Evolutionary conservation across 1,140 invertebrate genomes (phyloP).

Genomic region (Scaptomyza hsui): DNA sequence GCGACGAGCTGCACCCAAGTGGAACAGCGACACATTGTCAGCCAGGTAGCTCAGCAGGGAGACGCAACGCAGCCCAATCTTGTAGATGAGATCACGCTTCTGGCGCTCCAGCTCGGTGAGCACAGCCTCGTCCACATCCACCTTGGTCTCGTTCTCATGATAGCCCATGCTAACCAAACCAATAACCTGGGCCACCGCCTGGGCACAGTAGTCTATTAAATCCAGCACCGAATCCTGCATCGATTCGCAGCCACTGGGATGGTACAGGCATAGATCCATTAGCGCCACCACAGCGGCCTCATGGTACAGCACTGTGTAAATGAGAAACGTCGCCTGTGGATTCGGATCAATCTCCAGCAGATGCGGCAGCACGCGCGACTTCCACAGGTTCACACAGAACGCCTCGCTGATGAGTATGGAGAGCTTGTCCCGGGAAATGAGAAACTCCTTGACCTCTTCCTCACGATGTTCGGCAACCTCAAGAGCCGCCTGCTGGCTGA

Average conservation of each 20-base stretch:
- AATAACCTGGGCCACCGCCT: constrained; percentile 85
- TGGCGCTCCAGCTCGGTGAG: constrained; percentile 87
- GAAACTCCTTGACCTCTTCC: constrained; percentile 89
- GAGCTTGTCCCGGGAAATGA: constrained; percentile 85
- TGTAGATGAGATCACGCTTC: constrained; percentile 87
- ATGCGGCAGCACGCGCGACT: constrained; percentile 89
- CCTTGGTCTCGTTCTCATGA: constrained; percentile 73
- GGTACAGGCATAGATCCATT: constrained; percentile 90
- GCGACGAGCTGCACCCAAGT: constrained; percentile 86
- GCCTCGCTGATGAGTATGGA: constrained; percentile 90
- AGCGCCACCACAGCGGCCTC: constrained; percentile 89
- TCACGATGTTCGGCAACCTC: constrained; percentile 88
- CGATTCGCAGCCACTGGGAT: constrained; percentile 88
- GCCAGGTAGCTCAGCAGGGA: constrained; percentile 87
- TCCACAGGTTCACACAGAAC: constrained; percentile 91
- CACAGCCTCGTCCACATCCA: constrained; percentile 84
- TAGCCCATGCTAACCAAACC: constrained; percentile 83
- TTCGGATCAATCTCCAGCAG: constrained; percentile 88
- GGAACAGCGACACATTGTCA: constrained; percentile 86
- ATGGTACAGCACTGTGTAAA: constrained; percentile 90
- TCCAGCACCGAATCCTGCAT: constrained; percentile 89
- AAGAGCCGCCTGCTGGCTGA: constrained; percentile 91
- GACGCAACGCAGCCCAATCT: constrained; percentile 89
- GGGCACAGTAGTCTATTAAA: constrained; percentile 89
- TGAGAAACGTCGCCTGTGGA: constrained; percentile 88